phyloP scores from a whole-genome alignment of 2,888 invertebrate species.

The Pheosia tremula region DNA sequence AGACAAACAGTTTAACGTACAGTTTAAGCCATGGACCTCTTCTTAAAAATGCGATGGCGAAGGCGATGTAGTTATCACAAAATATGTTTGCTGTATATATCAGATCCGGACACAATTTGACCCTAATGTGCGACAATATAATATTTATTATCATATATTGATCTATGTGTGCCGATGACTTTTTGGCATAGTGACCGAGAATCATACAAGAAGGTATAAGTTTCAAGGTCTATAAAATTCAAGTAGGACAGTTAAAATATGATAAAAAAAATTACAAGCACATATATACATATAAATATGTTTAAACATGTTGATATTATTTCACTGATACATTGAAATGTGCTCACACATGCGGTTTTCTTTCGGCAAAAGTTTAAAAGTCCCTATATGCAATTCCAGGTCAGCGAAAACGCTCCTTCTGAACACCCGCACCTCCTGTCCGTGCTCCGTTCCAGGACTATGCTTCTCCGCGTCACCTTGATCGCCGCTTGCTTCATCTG shows the following conservation, averaged over 20 bases:
- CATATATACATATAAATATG: too few species aligned
- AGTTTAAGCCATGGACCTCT: too few species aligned
- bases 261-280: too few species aligned
- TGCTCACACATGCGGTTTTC: too few species aligned
- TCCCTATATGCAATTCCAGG: constrained; percentile 35
- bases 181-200: constrained; percentile 16
- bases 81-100: background rate
- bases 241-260: background rate
- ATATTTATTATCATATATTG: background rate
- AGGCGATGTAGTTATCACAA: background rate
- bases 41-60: too few species aligned
- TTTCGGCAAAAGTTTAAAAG: too few species aligned
- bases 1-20: too few species aligned
- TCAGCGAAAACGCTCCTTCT: constrained; percentile 24
- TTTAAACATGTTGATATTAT: too few species aligned
- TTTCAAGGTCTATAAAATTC: background rate
- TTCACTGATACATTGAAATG: background rate
- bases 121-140: background rate
- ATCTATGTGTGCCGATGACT: background rate
- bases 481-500: constrained; percentile 87
- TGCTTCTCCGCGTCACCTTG: constrained; percentile 64
- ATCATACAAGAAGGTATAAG: background rate
- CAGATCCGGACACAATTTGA: background rate
- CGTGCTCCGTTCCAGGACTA: constrained; percentile 64
- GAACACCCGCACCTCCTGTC: constrained; percentile 48